A percentile compares a stretch with the other conserved stretches of the same genome.
Conservation (phyloP, 2,888 invertebrate species). For the Dastarcus helophoroides region DNA sequence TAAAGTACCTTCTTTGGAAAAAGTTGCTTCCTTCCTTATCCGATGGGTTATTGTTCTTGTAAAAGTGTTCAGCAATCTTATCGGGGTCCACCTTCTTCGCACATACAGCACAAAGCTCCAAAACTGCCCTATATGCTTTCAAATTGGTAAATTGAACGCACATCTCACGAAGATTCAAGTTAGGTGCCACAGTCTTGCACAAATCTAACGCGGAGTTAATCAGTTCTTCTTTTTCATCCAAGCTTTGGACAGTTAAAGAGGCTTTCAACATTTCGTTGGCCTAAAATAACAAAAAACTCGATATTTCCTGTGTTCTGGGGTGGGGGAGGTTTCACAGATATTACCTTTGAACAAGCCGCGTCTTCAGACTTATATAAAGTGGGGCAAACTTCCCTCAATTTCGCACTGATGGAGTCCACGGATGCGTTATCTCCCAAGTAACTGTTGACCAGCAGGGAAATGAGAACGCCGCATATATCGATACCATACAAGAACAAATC, state of each 20-base stretch:
- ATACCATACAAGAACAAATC: conserved; percentile 70
- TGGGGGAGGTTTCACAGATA: conserved; percentile 7
- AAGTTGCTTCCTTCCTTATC: conserved; percentile 60
- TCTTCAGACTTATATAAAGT: conserved; percentile 90
- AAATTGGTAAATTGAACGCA: conserved; percentile 73
- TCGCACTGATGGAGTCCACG: conserved; percentile 80
- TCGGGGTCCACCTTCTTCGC: conserved; percentile 83
- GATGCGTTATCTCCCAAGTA: conserved; percentile 93
- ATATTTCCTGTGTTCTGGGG: not conserved
- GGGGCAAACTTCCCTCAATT: conserved; percentile 83
- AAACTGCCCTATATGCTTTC: conserved; percentile 78
- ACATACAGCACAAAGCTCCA: conserved; percentile 76
- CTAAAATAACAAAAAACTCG: conserved; percentile 23
- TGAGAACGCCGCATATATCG: conserved; percentile 62
- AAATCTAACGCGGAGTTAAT: conserved; percentile 68
- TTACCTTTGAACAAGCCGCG: conserved; percentile 87
- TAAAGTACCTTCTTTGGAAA: conserved; percentile 25
- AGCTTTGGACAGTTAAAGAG: conserved; percentile 62
- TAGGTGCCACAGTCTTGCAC: conserved; percentile 81
- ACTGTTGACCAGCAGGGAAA: conserved; percentile 76
- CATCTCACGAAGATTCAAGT: conserved; percentile 72
- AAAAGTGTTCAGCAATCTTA: conserved; percentile 76
- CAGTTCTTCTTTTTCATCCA: conserved; percentile 65
- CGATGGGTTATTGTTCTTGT: conserved; percentile 69
- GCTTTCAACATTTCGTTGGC: conserved; percentile 81